Evolutionary conservation across 1,140 invertebrate genomes (phyloP), one percentile per base, ranked within the genome.

Genomic region (Pseudomyrmex concolor): DNA sequence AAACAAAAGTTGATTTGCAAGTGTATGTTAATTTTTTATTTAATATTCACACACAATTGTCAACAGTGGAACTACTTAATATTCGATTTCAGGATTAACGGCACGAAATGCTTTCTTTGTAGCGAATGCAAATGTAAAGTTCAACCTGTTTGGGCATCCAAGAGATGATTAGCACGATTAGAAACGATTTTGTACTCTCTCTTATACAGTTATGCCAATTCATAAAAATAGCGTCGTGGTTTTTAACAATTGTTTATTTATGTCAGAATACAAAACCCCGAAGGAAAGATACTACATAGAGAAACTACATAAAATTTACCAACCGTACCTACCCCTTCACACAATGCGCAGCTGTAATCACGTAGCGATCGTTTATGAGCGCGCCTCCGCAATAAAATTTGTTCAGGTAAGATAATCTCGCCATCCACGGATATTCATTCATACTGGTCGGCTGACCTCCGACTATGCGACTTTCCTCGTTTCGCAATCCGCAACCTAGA

Each of bases 351-450:
- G 97, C 97, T 0, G 97, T 97, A 34, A 98, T 91, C 15, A 98
- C 96, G 89, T 97, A 97, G 92, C 96, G 95, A 93, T 97, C 96
- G 87, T 97, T 98, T 92, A 98, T 97, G 59, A 98, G 93, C 89
- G 97, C 97, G 22, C 96, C 97, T 13, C 97, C 97, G 90, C 97
- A 98, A 91, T 98, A 98, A 94, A 98, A 98, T 85, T 96, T 95
- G 87, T 97, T 97, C 89, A 97, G 96, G 93, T 98, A 98, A 2
- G 96, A 96, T 43, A 98, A 93, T 60, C 96, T 95, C 0, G 95
- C 97, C 95, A 97, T 97, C 97, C 97, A 98, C 2, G 97, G 97
- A 91, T 97, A 97, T 91, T 97, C 97, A 89, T 97, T 96, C 70
- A 96, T 93, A 55, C 94, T 94, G 0, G 97, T 96, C 15, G 96